phyloP scores from a whole-genome alignment of 2,888 invertebrate genomes.

The Eumacrocentrus americanus region DNA sequence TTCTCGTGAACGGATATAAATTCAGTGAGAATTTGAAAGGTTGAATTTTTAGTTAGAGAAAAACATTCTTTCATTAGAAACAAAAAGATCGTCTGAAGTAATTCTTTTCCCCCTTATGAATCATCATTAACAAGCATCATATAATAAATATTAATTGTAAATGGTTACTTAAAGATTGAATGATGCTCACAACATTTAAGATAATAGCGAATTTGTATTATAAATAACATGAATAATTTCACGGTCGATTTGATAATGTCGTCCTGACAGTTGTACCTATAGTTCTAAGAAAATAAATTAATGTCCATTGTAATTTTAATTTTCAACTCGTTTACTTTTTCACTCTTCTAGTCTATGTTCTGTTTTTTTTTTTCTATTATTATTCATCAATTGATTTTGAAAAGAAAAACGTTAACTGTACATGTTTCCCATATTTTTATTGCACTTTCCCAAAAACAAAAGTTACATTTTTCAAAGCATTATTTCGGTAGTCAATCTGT shows the following conservation, averaged over 20 bases:
- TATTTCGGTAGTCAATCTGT: background rate
- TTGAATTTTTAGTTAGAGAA: background rate
- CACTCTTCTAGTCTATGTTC: background rate
- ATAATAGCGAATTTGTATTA: slow-evolving; percentile 43
- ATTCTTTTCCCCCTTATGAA: background rate
- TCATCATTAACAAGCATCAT: background rate
- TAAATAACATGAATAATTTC: slow-evolving; percentile 37
- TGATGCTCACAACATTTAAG: slow-evolving; percentile 29
- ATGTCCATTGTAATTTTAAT: slow-evolving; percentile 28
- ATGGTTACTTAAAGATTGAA: slow-evolving; percentile 21
- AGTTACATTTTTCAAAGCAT: slow-evolving; percentile 31
- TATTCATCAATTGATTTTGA: background rate
- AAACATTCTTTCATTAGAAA: background rate
- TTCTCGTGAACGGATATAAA: background rate
- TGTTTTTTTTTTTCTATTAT: background rate
- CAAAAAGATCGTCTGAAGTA: background rate
- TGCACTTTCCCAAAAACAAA: slow-evolving; percentile 53
- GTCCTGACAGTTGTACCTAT: slow-evolving; percentile 28
- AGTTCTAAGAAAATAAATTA: slow-evolving; percentile 32
- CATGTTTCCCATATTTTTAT: slow-evolving; percentile 51
- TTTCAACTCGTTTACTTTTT: background rate
- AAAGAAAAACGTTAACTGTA: background rate
- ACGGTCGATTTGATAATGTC: slow-evolving; percentile 13
- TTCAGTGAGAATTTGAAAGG: background rate
- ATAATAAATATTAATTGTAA: slow-evolving; percentile 7